Evolutionary conservation across 2,888 invertebrate species (phyloP), one percentile per base, ranked within the genome.

Genomic region (Drosophila meridionalis): DNA sequence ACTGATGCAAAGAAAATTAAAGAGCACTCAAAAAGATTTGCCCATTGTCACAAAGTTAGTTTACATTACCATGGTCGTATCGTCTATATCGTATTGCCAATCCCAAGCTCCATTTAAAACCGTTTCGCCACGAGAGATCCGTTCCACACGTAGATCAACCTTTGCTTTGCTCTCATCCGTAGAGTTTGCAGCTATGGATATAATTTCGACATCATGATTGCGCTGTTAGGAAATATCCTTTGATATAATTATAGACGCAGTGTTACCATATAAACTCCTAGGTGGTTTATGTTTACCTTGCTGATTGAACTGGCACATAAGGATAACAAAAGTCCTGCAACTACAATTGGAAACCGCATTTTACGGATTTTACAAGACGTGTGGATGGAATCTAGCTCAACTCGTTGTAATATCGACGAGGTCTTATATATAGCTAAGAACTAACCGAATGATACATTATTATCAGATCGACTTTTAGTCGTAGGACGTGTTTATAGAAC

Each of bases 161-260:
- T 45, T 30, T 20, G 28, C 6, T 36, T 36, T 45, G 34, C 11
- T 47, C 20, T 63, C 63, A 32, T 60, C 63, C 20, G 63, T 11
- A 38, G 63, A 38, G 36, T 60, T 47, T 0, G 11, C 7, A 12
- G 3, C 6, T 8, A 47, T 1, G 2, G 14, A 14, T 5, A 59
- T 0, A 3, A 63, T 1, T 5, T 26, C 11, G 20, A 1, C 0
- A 1, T n/a, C n/a, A 11, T 26, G 14, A 11, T 11, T 32, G 26
- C 11, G 34, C 63, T 63, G 45, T 45, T 26, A 43, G 12, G 9
- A 45, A 34, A 34, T 58, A 26, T n/a, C 32, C n/a, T 32, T 9
- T 9, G 32, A 9, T 12, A 20, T 52, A 20, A 20, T 34, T 59
- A 30, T 30, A 1, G 4, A 2, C 4, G 3, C 1, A 2, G 3